Percentiles rank a stretch among this genome's conserved stretches.
These are phyloP conservation scores for Cheilosia urbana DNA, from an alignment of 2,888 invertebrate species.

Conservation along the genomic window DNA sequence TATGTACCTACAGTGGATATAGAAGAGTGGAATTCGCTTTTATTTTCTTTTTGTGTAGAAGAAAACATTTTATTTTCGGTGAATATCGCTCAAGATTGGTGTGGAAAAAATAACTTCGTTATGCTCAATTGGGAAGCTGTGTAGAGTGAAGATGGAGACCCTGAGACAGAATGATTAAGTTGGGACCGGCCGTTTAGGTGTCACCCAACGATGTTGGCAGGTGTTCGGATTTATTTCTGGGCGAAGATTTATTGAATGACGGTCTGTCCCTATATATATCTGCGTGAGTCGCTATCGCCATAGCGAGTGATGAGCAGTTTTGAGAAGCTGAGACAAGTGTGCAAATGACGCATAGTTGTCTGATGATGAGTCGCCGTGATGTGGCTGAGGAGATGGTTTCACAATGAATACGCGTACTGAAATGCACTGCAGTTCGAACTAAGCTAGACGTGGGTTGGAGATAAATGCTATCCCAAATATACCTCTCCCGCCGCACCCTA, in stretches of 20 bases:
- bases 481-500: too few species aligned
- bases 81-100: background rate
- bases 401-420: too few species aligned
- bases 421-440: too few species aligned
- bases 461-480: too few species aligned
- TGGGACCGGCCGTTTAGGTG: conserved; percentile 42
- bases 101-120: conserved; percentile 51
- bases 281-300: conserved; percentile 13
- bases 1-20: conserved; percentile 23
- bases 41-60: background rate
- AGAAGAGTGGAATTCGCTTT: background rate
- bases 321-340: background rate
- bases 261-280: conserved; percentile 17
- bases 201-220: conserved; percentile 54
- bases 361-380: background rate
- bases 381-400: too few species aligned
- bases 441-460: too few species aligned
- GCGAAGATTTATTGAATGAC: conserved; percentile 60
- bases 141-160: conserved; percentile 48
- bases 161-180: conserved; percentile 59
- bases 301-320: background rate
- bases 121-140: conserved; percentile 64
- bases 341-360: background rate
- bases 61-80: background rate
- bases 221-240: conserved; percentile 55